A percentile compares a stretch with the other conserved stretches of the same genome.
Evolutionary conservation across 2,888 invertebrate species (phyloP).

Genomic region (Horisme vitalbata): DNA sequence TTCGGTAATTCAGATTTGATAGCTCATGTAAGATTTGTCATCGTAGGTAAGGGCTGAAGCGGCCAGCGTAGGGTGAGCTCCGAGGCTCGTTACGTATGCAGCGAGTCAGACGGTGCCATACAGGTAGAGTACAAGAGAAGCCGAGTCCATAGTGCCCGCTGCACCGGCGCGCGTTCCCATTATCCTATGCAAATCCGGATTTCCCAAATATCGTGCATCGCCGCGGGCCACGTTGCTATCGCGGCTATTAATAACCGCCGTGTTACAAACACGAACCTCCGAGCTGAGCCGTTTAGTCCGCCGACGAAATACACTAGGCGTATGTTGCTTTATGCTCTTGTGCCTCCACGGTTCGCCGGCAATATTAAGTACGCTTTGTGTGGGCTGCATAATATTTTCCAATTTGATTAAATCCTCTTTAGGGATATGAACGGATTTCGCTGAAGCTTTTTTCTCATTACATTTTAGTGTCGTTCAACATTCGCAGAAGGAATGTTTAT

Average conservation of each 20-base stretch:
- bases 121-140: conserved; percentile 37
- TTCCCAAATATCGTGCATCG: conserved; percentile 74
- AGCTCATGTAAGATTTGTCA: conserved; percentile 27
- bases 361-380: conserved; percentile 42
- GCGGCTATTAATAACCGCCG: conserved; percentile 76
- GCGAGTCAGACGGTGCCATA: conserved; percentile 32
- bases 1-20: conserved; percentile 29
- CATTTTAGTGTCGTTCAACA: conserved; percentile 32
- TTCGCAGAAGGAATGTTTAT: conserved; percentile 13
- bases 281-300: conserved; percentile 67
- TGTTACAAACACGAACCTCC: conserved; percentile 68
- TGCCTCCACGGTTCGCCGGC: conserved; percentile 37
- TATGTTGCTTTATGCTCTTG: conserved; percentile 58
- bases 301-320: conserved; percentile 66
- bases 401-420: conserved; percentile 53
- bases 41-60: conserved; percentile 5
- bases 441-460: conserved; percentile 41
- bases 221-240: conserved; percentile 75
- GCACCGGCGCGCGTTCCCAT: conserved; percentile 55
- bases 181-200: conserved; percentile 81
- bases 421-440: conserved; percentile 40
- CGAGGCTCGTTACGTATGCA: conserved; percentile 40
- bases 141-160: conserved; percentile 50
- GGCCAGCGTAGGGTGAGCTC: conserved; percentile 32
- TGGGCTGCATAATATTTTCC: conserved; percentile 43